Base-by-base conservation (phyloP, 1,140 invertebrate species). In the Caerostris darwini region DNA sequence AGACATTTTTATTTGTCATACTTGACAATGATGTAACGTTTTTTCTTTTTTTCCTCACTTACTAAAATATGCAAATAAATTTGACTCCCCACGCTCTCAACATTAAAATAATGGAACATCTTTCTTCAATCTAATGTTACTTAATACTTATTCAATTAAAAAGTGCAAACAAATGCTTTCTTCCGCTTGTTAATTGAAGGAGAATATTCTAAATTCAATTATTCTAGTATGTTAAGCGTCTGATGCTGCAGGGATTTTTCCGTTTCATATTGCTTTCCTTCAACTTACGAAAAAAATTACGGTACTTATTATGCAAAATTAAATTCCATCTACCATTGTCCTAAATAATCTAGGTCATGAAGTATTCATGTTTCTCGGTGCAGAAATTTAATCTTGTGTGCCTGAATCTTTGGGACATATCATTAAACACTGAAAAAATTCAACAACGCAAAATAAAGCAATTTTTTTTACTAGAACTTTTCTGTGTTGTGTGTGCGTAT, bases 381-480 rank as follows among this genome's bases (percentile, higher is more conserved):
- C 6, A 17, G 54, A 91, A 91, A 91, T 82, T 81, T 91, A 91
- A 91, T 81, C 90, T 91, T 34, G n/a, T 91, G 71, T 90, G 17
- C 64, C 54, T 58, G n/a, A 57, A n/a, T 91, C 90, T 82, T 82
- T 91, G 56, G 77, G 71, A 91, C 77, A 91, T 54, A 77, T 91
- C 90, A 91, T 91, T 91, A 91, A 82, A 58, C 69, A 91, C 59
- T 81, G 17, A 82, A 59, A 61, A 64, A 90, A 64, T 7, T 14
- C 14, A 8, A 59, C 5, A 87, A 87, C 19, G 61, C 50, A 61
- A 64, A 14, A 34, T 1, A 7, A 5, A 34, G 19, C 19, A 71
- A 69, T 71, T 71, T 89, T 34, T 89, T 89, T 89, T 89, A 89
- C 87, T 69, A 64, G 58, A 54, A 19, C 8, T 54, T 64, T 54